Conservation (phyloP, 35 echinoderm and acorn worm species). For the Ptychodera flava region DNA sequence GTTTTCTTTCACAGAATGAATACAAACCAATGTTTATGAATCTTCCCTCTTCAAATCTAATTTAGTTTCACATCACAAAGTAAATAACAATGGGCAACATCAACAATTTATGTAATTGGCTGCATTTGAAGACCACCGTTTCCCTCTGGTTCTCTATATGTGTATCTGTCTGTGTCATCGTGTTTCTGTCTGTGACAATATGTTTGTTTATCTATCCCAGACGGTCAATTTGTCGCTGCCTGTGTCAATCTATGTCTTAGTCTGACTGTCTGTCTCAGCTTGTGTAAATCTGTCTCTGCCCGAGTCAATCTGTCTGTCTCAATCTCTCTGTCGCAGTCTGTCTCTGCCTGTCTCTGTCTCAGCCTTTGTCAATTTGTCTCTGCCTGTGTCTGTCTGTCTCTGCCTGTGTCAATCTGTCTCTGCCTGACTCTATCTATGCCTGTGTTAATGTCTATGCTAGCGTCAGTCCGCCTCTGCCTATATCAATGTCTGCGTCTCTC, state of each 20-base stretch:
- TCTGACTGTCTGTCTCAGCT: not conserved
- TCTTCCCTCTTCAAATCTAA: too few relatives aligned
- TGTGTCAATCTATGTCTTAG: not conserved
- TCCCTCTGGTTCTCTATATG: not conserved
- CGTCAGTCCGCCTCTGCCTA: not conserved
- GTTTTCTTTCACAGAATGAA: too few relatives aligned
- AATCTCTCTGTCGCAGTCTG: not conserved
- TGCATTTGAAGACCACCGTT: too few relatives aligned
- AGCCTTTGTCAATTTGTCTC: not conserved
- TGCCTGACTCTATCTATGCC: not conserved
- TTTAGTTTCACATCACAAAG: too few relatives aligned
- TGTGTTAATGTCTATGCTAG: not conserved
- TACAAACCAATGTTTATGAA: too few relatives aligned
- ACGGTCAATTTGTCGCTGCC: not conserved
- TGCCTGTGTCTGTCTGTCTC: not conserved
- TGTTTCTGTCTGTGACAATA: not conserved
- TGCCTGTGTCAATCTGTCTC: not conserved
- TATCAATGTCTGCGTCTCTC: not conserved
- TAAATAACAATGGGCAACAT: too few relatives aligned
- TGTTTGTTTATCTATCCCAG: not conserved
- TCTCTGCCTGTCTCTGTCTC: not conserved
- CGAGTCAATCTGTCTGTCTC: not conserved
- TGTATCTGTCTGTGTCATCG: not conserved
- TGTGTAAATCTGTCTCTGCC: not conserved
- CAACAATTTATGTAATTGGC: too few relatives aligned